Evolutionary conservation across 2,797 vertebrate genomes (phyloP), one percentile per base, ranked within the genome.

Genomic region (Adrianichthys oophorus): DNA sequence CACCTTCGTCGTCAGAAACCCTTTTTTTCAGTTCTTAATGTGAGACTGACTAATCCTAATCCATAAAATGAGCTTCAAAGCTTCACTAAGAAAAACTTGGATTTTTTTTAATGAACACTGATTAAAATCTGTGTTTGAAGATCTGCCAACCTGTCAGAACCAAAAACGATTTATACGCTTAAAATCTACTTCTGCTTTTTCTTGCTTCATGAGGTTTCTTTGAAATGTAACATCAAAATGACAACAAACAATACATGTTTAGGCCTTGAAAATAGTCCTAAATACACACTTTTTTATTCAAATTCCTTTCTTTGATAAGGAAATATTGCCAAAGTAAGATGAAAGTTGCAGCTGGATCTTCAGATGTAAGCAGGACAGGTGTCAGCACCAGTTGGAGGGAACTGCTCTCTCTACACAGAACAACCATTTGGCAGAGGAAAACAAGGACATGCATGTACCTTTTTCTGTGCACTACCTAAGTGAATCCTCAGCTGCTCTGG

Each of bases 401-500:
- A 26, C 62, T 60, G 15, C 32, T 67, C 52, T 56, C 41, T 26
- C 55, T 59, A 15, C 61, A 55, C 41, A 24, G 52, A 54, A 70
- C 68, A 66, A 70, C 62, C 64, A 56, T 16, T 56, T 47, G 69
- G 41, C 52, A 50, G 23, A 68, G 47, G 62, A 57, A 43, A 29
- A 76, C 77, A 75, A 73, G 62, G 72, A 73, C 61, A 65, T 62
- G 68, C 64, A 52, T 70, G 59, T 58, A 84, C 74, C 74, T 77
- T 82, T 82, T 70, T 58, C 64, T 68, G 61, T 67, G 72, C 72
- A 55, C 63, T 80, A 80, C 74, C 82, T 78, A 43, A 74, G 70
- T 57, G 74, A 79, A 64, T 80, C 76, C 57, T 80, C 82, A 84
- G 86, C 85, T 87, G 87, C 84, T 83, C 13, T n/a, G 71, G 78